Evolutionary conservation across 92 coral and sea anemone genomes (phyloP), one percentile per base, ranked within the genome.

Genomic region (Paragorgia papillata): DNA sequence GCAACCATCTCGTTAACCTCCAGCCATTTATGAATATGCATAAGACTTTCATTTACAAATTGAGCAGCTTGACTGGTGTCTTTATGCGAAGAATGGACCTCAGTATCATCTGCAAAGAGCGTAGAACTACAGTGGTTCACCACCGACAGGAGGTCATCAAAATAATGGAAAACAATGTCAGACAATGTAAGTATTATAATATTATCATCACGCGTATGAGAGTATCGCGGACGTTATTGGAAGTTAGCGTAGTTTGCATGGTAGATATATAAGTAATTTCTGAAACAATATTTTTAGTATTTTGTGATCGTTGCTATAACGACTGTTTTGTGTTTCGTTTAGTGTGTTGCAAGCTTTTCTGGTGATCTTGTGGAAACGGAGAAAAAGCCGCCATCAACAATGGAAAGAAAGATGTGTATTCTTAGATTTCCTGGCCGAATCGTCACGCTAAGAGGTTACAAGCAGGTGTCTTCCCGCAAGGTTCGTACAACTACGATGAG

Each of bases 101-200:
- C n/a, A n/a, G n/a, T n/a, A n/a, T n/a, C n/a, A n/a, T n/a, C n/a
- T n/a, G n/a, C n/a, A n/a, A n/a, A n/a, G n/a, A n/a, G n/a, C n/a
- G n/a, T n/a, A n/a, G n/a, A n/a, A n/a, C n/a, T n/a, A n/a, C 20
- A 6, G 53, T 28, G 60, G 41, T 64, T 13, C 58, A 49, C 6
- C 75, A 53, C 10, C 73, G 71, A 7, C 62, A 57, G 75, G 40
- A 59, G 75, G 20, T 82, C 62, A 32, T 48, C 63, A 5, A 57
- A 44, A 32, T 53, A 75, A 8, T 75, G 75, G 51, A 74, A 82
- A 57, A 76, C 74, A 33, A 54, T 82, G 57, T 49, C 66, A 25
- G 66, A 74, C 61, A 74, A 81, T 28, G 81, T 81, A 60, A 40
- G 69, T 76, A 28, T 62, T 28, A 29, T 10, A 4, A 2, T 28